Evolutionary conservation across 1,140 invertebrate species (phyloP), one percentile per base, ranked within the genome.

Genomic region (Helicoverpa zea): DNA sequence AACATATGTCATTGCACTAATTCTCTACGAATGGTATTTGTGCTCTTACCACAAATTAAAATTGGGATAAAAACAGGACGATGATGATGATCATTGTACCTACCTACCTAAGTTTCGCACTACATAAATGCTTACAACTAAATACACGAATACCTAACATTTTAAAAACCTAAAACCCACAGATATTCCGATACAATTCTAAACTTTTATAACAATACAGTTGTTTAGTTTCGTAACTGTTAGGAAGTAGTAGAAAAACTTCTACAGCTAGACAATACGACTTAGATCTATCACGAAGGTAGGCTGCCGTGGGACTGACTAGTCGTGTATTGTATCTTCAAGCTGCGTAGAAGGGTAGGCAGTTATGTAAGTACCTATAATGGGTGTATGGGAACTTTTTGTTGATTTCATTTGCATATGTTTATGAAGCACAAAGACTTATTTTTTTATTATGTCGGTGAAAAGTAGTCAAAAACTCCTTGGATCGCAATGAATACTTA

Each of bases 181-280:
- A 68, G 64, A 68, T 68, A 5, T 13, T 3, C 43, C 16, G 64
- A 68, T 68, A 68, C 16, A 49, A 68, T 68, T 68, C 64, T 68
- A 30, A 54, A 72, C 68, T 18, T 51, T 14, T 5, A 52, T 30
- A 51, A 72, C 68, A 72, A 72, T 72, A 30, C 68, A 72, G 68
- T 72, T 70, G 51, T 51, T 51, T 30, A 72, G 49, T 72, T 72
- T 14, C 49, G 49, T 29, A 72, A 72, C 35, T 16, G 12, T 54
- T 52, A 72, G 68, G 68, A 72, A 72, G 68, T 54, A 5, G 16
- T 23, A n/a, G 7, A 72, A 72, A 72, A 72, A 72, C 11, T 16
- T 9, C 18, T 52, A 30, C 5, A 18, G 23, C 68, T 54, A n/a
- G n/a, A 72, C 68, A 72, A 52, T 72, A 54, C 68, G 23, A 14